Conservation (phyloP, 1,140 invertebrate genomes). For the Coptotermes formosanus region DNA sequence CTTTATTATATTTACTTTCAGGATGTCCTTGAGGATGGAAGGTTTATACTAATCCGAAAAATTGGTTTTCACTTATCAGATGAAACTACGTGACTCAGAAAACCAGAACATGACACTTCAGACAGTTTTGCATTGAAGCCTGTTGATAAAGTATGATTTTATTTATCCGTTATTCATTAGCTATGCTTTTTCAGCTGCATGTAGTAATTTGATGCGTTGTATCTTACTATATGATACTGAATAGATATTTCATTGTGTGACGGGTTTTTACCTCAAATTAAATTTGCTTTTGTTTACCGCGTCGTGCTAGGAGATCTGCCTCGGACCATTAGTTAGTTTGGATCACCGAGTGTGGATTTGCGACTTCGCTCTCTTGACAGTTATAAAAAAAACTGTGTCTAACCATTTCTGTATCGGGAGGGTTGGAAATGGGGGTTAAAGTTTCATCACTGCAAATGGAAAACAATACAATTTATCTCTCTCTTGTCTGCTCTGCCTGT, state of each 20-base stretch:
- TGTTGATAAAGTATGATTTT: no score
- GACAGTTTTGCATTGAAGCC: no score
- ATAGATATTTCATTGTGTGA: background rate
- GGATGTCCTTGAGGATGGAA: no score
- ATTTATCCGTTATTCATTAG: no score
- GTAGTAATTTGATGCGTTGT: background rate
- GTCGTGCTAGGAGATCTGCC: background rate
- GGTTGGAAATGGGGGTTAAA: background rate
- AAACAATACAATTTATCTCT: conserved; percentile 28
- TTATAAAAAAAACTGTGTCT: background rate
- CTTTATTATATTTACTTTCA: no score
- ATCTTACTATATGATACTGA: background rate
- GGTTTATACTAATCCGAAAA: no score
- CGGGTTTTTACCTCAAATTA: background rate
- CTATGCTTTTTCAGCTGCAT: no score
- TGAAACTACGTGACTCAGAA: no score
- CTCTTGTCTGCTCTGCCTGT: background rate
- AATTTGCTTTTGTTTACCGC: background rate
- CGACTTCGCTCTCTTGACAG: background rate
- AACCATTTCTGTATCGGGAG: conserved; percentile 12
- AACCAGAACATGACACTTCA: no score
- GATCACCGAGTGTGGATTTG: background rate
- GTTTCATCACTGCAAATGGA: conserved; percentile 21
- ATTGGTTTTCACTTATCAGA: no score
- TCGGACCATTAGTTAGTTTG: background rate